Percentiles rank a stretch among this genome's conserved stretches.
Conservation (phyloP, 2,888 invertebrate genomes). For the Brachynemurus nebulosus region DNA sequence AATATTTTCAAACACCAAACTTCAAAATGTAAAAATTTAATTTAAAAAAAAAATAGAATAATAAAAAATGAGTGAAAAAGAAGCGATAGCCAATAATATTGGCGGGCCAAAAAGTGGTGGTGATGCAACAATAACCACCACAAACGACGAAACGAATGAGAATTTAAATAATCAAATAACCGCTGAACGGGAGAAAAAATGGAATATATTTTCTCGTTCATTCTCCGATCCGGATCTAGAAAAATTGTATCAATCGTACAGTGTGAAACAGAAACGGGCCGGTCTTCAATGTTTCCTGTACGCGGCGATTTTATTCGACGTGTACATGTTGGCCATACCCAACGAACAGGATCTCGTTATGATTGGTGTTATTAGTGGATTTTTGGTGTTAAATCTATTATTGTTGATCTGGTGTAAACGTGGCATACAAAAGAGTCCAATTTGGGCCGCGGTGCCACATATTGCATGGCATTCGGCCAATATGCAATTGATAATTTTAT, state of each 20-base stretch:
- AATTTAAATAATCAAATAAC: constrained; percentile 23
- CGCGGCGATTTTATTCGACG: constrained; percentile 49
- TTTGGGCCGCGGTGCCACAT: constrained; percentile 47
- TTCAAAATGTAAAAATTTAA: too few relatives aligned
- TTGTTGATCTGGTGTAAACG: constrained; percentile 29
- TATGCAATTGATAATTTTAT: constrained; percentile 43
- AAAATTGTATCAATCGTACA: constrained; percentile 55
- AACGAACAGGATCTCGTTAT: constrained; percentile 32
- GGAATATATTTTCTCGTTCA: constrained; percentile 32
- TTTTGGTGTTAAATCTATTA: constrained; percentile 29
- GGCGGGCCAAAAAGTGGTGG: not conserved
- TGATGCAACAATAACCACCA: too few relatives aligned
- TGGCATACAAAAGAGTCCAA: constrained; percentile 22
- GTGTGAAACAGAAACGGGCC: constrained; percentile 53
- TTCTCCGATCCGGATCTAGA: constrained; percentile 51
- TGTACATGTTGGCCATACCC: constrained; percentile 44
- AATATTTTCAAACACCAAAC: too few relatives aligned
- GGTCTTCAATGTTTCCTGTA: constrained; percentile 55
- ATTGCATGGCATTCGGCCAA: constrained; percentile 49
- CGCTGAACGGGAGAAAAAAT: constrained; percentile 30
- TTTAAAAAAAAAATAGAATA: too few relatives aligned
- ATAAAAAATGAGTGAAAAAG: constrained; percentile 1
- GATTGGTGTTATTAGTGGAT: constrained; percentile 27
- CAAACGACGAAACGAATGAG: not conserved
- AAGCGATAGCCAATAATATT: not conserved